Conservation (phyloP, 2,113 vertebrate genomes). For the Theropithecus gelada region DNA sequence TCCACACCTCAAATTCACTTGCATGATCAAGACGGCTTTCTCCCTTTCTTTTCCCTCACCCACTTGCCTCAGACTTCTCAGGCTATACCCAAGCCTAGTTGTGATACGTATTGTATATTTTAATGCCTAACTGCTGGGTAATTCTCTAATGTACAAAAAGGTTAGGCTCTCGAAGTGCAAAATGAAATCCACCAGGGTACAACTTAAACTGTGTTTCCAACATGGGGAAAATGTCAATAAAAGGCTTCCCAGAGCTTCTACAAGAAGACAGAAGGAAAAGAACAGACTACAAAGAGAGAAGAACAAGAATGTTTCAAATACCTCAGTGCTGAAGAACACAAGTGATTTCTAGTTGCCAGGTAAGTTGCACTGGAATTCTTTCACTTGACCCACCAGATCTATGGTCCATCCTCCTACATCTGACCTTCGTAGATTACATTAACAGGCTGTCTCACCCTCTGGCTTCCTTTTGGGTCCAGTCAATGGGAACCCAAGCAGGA, state of each 20-base stretch:
- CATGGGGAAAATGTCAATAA: slow-evolving; percentile 33
- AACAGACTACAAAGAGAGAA: slow-evolving; percentile 28
- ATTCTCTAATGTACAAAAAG: slow-evolving; percentile 22
- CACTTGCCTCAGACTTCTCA: neutral
- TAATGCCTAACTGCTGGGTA: slow-evolving; percentile 36
- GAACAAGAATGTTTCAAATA: slow-evolving; percentile 2
- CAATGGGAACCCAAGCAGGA: neutral
- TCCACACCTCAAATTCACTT: slow-evolving; percentile 10
- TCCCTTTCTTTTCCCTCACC: neutral
- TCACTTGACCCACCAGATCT: neutral
- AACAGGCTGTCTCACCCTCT: neutral
- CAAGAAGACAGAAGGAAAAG: slow-evolving; percentile 45
- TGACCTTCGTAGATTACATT: neutral
- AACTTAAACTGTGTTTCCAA: neutral
- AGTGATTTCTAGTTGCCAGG: neutral
- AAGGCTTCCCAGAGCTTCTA: slow-evolving; percentile 19
- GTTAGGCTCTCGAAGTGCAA: slow-evolving; percentile 33
- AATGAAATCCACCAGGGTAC: slow-evolving; percentile 47
- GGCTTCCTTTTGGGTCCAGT: neutral
- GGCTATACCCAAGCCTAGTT: slow-evolving; percentile 17
- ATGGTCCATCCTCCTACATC: neutral
- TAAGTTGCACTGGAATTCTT: neutral
- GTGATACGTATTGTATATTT: slow-evolving; percentile 51
- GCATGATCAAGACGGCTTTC: neutral
- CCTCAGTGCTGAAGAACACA: neutral